Base-by-base conservation (phyloP, 2,888 invertebrate genomes). In the Drosophila anomalata region DNA sequence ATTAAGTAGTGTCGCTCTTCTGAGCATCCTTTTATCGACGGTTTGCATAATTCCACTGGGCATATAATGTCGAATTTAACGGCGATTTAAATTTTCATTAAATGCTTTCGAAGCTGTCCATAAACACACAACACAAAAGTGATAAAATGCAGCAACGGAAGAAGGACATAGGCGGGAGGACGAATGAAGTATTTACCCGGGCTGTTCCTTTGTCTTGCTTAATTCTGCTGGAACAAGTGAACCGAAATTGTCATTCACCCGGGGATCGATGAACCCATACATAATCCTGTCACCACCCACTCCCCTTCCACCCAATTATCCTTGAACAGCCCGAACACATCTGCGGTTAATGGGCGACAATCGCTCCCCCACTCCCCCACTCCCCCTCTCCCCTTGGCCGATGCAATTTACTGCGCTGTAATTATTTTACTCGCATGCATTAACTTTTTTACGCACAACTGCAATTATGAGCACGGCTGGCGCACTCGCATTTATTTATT, bases 341-440 rank as follows among this genome's bases (percentile, higher is more conserved):
- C 72, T 72, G 77, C 42, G 67, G 67, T 80, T 77, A 77, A 77
- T 80, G 77, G 62, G 55, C 61, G 75, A 62, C 73, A 57, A 55
- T 54, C 54, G 73, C 62, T 39, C 46, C 20, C 44, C 52, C 33
- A 12, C 22, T 24, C 22, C 22, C 22, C 17, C 39, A 12, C 22
- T 24, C 22, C 22, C 22, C 17, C 39, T 33, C 33, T 17, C 39
- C 39, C 33, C 69, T 14, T 41, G 55, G 29, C 29, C 41, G 52
- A 48, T 79, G 79, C 74, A 77, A 74, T 79, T 77, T 69, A 77
- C 65, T 69, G 61, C 62, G 5, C 52, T 54, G 55, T 60, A 65
- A 66, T 57, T 78, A 48, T 68, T 66, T 50, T 57, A 57, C 29
- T 44, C 22, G 14, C 48, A 42, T 12, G 31, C 31, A 24, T 48